Base-by-base conservation (phyloP, 2,888 invertebrate species). In the Imbricaverruca yamaguchii region DNA sequence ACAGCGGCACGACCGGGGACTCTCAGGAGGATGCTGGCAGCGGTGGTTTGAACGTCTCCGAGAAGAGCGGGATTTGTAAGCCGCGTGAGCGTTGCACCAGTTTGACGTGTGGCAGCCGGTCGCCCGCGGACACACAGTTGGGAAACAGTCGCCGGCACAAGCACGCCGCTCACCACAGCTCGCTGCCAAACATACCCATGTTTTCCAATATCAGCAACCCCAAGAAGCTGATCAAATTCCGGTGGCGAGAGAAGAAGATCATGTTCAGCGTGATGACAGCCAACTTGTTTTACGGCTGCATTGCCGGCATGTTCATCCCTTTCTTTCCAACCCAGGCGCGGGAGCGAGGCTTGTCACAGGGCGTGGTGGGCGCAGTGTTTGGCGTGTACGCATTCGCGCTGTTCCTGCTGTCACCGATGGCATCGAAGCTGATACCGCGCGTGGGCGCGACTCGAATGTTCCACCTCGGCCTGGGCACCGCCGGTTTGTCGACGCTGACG, bases 361-460 rank as follows among this genome's bases (percentile, higher is more conserved):
- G 57, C 12, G 21, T 59, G 13, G 25, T 79, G 21, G 57, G 79
- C 25, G 79, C 57, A 15, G 79, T 79, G 79, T 79, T 79, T 57
- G 57, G 23, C 23, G 13, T 56, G 57, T 79, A 57, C 79, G 56
- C 79, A 18, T 25, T 79, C 79, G 57, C 79, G 6, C 56, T 23
- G 15, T 59, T 79, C 23, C 55, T 39, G 11, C 6, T 79, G 11
- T 10, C 79, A 10, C 79, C 79, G 23, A 11, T 79, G 57, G 23
- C 25, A 57, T 11, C 56, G 23, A 56, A 59, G 56, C 23, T 59
- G 23, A 79, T 79, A 57, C 79, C 79, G 13, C 18, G n/a, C 1
- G 12, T 79, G 79, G 79, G 79, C 23, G 79, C 57, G 79, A 25
- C 79, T 13, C 79, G 79, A 12, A 25, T 79, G 21, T 79, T 79